phyloP scores from a whole-genome alignment of 2,888 invertebrate species.

The Lepidonotus clava region DNA sequence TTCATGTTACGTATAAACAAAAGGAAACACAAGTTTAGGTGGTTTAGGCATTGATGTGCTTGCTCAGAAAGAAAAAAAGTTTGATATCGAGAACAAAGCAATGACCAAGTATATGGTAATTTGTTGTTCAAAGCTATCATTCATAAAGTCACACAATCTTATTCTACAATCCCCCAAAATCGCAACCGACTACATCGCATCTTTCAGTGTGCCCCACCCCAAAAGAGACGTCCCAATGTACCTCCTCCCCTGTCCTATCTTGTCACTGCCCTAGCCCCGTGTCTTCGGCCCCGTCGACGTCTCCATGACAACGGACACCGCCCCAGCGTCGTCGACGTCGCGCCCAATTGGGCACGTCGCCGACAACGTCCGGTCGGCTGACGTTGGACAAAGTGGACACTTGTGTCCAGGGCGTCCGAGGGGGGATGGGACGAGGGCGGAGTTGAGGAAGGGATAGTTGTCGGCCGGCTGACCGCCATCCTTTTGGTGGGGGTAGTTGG shows the following conservation, averaged over 20 bases:
- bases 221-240: not conserved
- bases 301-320: not conserved
- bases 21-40: too few species aligned
- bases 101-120: too few species aligned
- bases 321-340: not conserved
- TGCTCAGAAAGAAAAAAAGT: too few species aligned
- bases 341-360: not conserved
- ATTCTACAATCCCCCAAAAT: too few species aligned
- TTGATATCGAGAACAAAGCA: too few species aligned
- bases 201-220: not conserved
- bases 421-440: not conserved
- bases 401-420: not conserved
- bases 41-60: too few species aligned
- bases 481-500: too few species aligned
- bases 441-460: not conserved
- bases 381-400: conserved; percentile 29
- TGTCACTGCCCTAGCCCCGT: not conserved
- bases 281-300: not conserved
- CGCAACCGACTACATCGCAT: too few species aligned
- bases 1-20: too few species aligned
- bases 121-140: too few species aligned
- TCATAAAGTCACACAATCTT: too few species aligned
- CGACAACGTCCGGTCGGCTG: not conserved
- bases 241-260: conserved; percentile 25
- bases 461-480: too few species aligned